Evolutionary conservation across 2,113 vertebrate genomes (phyloP), one percentile per base, ranked within the genome.

Genomic region (Chaetorhynchus papuensis): DNA sequence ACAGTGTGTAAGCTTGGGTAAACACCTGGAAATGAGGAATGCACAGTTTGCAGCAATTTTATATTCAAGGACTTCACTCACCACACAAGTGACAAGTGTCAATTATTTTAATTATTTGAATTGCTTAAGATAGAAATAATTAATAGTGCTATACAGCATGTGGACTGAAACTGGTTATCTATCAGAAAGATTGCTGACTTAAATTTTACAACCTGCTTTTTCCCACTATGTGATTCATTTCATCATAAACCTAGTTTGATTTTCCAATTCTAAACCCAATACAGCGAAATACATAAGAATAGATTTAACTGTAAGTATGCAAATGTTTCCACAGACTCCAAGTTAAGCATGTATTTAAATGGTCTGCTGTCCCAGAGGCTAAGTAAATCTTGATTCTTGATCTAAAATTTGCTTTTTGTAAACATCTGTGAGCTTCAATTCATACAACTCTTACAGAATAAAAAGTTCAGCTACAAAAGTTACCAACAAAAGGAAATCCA

Each of bases 331-430:
- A 92, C 52, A 90, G 86, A 70, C n/a, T 94, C 59, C 33, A 89
- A 93, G 79, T 76, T 82, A 85, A 95, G 78, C 54, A 88, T 65
- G 69, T 56, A 76, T 95, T 96, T 91, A 91, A 96, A 59, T 35
- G 54, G 41, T 95, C 50, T 91, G 13, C 82, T 80, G 33, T 54
- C 39, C 80, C 75, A 93, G 79, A 94, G 84, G 22, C 78, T 94
- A 83, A 94, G 90, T 83, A 94, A 91, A 95, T 94, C 90, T 93
- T 83, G 53, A 74, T 77, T 92, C 39, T 61, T 74, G 76, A 91
- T 91, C 90, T 93, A 86, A 95, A 95, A 96, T 95, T 96, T 96
- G 68, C 79, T 93, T 96, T 96, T 90, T 82, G 71, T 96, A 91
- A 96, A 94, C 90, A 95, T 93, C 71, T 86, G 39, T 87, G 79